Conservation (phyloP, 2,113 vertebrate species). For the Mustela lutreola region DNA sequence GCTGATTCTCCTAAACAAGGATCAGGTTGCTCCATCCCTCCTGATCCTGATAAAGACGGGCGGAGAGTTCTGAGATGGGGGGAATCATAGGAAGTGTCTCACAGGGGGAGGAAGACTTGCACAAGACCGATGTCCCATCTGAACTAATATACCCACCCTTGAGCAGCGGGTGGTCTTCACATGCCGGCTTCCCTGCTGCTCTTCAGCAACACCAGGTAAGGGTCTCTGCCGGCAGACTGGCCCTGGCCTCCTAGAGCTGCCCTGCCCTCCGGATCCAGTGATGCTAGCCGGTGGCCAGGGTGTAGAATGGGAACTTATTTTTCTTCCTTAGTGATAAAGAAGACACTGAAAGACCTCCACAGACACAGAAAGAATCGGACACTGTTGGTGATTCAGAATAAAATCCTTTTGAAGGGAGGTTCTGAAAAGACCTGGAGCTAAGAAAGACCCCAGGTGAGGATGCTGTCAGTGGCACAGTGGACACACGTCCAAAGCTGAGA, state of each 20-base stretch:
- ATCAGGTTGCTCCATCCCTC: not conserved
- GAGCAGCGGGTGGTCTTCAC: not conserved
- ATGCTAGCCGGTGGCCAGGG: not conserved
- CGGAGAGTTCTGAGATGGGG: rapidly evolving
- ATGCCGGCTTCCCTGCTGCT: not conserved
- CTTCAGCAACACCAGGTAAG: not conserved
- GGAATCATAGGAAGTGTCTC: not conserved
- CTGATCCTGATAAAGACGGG: too few species aligned
- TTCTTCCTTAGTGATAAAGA: not conserved
- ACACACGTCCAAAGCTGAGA: not conserved
- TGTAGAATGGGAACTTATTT: not conserved
- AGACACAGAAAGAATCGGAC: not conserved
- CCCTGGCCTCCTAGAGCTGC: not conserved
- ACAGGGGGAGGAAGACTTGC: too few species aligned
- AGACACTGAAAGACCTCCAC: too few species aligned
- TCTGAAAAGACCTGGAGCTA: not conserved
- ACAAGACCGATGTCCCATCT: not conserved
- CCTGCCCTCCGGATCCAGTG: too few species aligned
- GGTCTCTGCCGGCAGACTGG: not conserved
- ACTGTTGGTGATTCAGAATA: not conserved
- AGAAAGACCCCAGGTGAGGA: not conserved
- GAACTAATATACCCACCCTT: not conserved
- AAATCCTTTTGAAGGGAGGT: not conserved
- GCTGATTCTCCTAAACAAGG: too few species aligned
- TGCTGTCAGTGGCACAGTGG: not conserved